Evolutionary conservation across 2,797 vertebrate genomes (phyloP).

Genomic region (Chromobotia macracanthus): DNA sequence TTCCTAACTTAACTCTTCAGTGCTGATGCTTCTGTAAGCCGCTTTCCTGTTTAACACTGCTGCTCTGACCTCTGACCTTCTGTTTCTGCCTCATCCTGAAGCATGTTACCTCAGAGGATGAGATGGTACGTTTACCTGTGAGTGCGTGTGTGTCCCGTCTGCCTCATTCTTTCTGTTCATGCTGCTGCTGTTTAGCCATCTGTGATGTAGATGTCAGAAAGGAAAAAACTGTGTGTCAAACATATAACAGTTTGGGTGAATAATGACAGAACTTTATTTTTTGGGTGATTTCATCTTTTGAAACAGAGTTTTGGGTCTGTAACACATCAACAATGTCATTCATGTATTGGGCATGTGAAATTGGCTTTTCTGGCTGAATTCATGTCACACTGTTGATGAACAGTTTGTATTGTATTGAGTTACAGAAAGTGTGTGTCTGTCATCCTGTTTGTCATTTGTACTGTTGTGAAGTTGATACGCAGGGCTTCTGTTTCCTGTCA

Average conservation of each 20-base stretch:
- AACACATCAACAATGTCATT: slow-evolving; percentile 18
- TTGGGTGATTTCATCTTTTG: neutral
- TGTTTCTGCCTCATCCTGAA: slow-evolving; percentile 80
- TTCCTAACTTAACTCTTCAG: slow-evolving; percentile 15
- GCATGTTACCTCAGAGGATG: slow-evolving; percentile 88
- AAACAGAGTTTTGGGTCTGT: neutral
- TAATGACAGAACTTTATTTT: neutral
- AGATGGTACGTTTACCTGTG: slow-evolving; percentile 86
- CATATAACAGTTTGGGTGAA: no score
- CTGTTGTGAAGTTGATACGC: slow-evolving; percentile 16
- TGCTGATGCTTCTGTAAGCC: slow-evolving; percentile 30
- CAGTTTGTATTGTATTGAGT: neutral
- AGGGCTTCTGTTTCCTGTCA: neutral
- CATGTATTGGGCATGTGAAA: no score
- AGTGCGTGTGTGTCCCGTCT: slow-evolving; percentile 52
- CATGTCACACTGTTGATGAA: neutral
- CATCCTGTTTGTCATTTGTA: neutral
- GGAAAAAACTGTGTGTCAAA: no score
- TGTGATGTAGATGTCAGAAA: neutral
- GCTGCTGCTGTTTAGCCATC: slow-evolving; percentile 1
- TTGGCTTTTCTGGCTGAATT: slow-evolving; percentile 6
- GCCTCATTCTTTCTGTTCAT: slow-evolving; percentile 9
- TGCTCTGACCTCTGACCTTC: slow-evolving; percentile 78
- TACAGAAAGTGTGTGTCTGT: slow-evolving; percentile 21
- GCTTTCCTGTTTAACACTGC: slow-evolving; percentile 49